These are phyloP conservation scores for Ips typographus DNA, from an alignment of 1,140 invertebrate species.

Conservation along the genomic window DNA sequence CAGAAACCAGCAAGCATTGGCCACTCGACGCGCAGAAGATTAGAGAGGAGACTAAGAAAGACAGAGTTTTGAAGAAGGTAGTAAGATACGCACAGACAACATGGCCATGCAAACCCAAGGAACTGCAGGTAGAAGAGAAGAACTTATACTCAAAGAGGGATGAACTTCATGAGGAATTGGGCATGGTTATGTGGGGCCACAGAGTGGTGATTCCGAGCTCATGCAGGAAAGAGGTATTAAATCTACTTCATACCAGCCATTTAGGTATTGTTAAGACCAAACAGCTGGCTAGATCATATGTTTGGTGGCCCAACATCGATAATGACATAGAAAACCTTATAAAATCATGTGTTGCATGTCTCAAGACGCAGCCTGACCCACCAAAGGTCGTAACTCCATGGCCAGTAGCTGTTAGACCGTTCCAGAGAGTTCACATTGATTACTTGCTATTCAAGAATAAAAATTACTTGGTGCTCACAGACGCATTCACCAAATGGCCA, in stretches of 20 bases:
- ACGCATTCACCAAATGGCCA: conserved; percentile 47
- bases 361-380: conserved; percentile 37
- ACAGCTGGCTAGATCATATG: conserved; percentile 47
- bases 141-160: no score
- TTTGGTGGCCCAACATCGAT: conserved; percentile 55
- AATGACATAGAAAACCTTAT: conserved; percentile 23
- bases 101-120: conserved; percentile 19
- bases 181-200: conserved; percentile 43
- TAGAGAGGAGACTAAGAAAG: conserved; percentile 8
- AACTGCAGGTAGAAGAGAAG: no score
- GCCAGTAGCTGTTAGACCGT: conserved; percentile 48
- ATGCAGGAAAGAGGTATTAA: conserved; percentile 42
- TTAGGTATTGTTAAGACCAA: conserved; percentile 54
- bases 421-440: conserved; percentile 49
- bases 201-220: conserved; percentile 50
- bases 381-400: conserved; percentile 43
- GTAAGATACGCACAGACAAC: conserved; percentile 5
- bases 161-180: conserved; percentile 39
- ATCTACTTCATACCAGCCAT: conserved; percentile 51
- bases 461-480: conserved; percentile 41
- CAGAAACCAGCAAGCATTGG: conserved; percentile 35
- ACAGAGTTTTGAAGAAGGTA: background rate
- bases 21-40: conserved; percentile 22
- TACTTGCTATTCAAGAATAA: conserved; percentile 45
- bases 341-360: conserved; percentile 40